Evolutionary conservation across 2,888 invertebrate genomes (phyloP).

Genomic region (Pheosia gnoma): DNA sequence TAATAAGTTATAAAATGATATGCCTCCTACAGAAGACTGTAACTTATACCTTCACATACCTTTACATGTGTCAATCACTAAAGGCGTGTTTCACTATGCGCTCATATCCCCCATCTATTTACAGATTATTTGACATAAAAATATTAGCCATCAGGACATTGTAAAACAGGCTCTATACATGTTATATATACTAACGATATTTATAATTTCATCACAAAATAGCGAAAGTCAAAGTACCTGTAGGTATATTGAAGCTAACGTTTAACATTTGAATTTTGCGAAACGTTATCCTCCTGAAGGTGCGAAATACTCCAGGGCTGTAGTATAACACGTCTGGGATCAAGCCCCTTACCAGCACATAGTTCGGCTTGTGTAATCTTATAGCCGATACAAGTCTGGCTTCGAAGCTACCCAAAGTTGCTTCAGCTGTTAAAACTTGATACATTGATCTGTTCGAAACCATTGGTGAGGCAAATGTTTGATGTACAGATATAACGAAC

Average conservation of each 20-base stretch:
- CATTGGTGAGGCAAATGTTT: not conserved
- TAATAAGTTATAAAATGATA: no score
- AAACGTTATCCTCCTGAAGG: not conserved
- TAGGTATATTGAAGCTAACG: not conserved
- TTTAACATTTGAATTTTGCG: not conserved
- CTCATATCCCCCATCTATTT: no score
- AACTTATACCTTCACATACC: no score
- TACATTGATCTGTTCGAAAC: not conserved
- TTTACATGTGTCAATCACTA: no score
- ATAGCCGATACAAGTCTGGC: slow-evolving; percentile 5
- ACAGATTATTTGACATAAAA: no score
- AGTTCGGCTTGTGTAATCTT: slow-evolving; percentile 1
- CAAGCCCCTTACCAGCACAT: not conserved
- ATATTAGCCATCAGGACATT: no score
- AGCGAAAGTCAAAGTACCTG: no score
- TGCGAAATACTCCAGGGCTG: not conserved
- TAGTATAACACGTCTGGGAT: not conserved
- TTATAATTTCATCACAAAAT: no score
- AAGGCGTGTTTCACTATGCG: no score
- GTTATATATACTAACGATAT: no score
- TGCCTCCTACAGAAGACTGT: no score
- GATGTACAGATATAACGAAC: not conserved
- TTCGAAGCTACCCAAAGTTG: not conserved
- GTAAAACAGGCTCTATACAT: no score
- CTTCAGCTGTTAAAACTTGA: not conserved